Base-by-base conservation (phyloP, 1,140 invertebrate genomes). In the Caenorhabditis tropicalis region DNA sequence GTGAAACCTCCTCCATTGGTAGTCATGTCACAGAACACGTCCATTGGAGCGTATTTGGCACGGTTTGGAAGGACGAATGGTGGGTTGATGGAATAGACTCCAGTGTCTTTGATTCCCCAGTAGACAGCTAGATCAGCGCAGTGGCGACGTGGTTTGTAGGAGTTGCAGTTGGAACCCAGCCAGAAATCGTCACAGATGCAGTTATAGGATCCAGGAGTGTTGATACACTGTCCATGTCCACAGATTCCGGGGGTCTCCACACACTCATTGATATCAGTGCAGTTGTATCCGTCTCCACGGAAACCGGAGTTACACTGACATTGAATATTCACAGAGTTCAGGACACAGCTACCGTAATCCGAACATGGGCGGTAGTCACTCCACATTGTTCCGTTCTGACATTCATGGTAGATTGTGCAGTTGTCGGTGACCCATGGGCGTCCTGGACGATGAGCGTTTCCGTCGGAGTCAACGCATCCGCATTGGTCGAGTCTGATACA, bases 1-100 rank as follows among this genome's bases (percentile, higher is more conserved):
- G 91, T 91, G 91, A 91, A 91, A 4, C 91, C 90, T 16, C 89
- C 88, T 12, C 89, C 90, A 24, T 88, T 87, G 5, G 86, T 88
- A 24, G 85, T 85, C 81, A 89, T 88, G 79, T 90, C 90, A 79
- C 90, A 91, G 84, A 81, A 90, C 31, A 90, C 90, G 33, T 86
- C 53, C 70, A 88, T 81, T 24, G 48, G 39, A n/a, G 81, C 19
- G 31, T 58, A 80, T 10, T 43, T 43, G 0, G 65, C 19, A 43
- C 65, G 33, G 33, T 74, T 29, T 43, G 65, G 65, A 43, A 74
- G 65, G 1, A 74, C 19, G 65, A 74, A 84, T 27, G 83, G 53
- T 36, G 83, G 83, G 39, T 84, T 79, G 46, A 79, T 82, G 7
- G 49, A 60, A 51, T 87, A 82, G 27, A 79, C 84, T 21, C 83